Percentiles rank a stretch among this genome's conserved stretches.
Evolutionary conservation across 1,140 invertebrate species (phyloP).

Genomic region (Melitaea cinxia): DNA sequence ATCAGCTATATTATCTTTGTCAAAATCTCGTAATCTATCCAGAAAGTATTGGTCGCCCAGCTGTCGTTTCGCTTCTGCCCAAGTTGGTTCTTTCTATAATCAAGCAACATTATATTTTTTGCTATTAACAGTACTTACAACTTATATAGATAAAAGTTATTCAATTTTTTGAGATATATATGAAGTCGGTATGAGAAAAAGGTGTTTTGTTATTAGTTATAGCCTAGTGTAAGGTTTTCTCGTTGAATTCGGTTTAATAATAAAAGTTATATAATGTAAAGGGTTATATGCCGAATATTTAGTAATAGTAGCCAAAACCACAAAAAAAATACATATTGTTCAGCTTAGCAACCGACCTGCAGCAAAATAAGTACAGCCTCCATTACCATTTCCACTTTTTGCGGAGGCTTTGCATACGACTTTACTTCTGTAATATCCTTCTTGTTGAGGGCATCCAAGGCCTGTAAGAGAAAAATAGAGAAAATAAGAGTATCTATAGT

Average conservation of each 20-base stretch:
- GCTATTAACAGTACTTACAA: too few relatives aligned
- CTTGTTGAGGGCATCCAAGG: conserved; percentile 91
- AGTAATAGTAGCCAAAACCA: too few relatives aligned
- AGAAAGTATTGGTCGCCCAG: conserved; percentile 90
- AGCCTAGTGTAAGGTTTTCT: too few relatives aligned
- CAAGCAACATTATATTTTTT: background rate
- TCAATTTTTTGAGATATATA: too few relatives aligned
- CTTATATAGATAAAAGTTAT: too few relatives aligned
- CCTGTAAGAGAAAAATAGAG: conserved; percentile 76
- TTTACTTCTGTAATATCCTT: conserved; percentile 94
- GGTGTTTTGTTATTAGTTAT: too few relatives aligned
- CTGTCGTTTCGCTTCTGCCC: conserved; percentile 92
- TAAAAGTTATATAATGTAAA: too few relatives aligned
- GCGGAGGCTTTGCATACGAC: conserved; percentile 91
- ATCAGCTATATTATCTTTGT: conserved; percentile 93
- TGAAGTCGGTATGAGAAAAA: too few relatives aligned
- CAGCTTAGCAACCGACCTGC: too few relatives aligned
- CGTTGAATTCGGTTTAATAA: too few relatives aligned
- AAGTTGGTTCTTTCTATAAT: conserved; percentile 87
- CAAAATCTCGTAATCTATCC: conserved; percentile 90
- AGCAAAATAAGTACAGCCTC: conserved; percentile 94
- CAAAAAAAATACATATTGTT: too few relatives aligned
- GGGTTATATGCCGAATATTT: too few relatives aligned
- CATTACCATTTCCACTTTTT: conserved; percentile 93
- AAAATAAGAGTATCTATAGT: background rate